These are phyloP conservation scores for Staurois parvus DNA, from an alignment of 2,797 vertebrate species.

Conservation along the genomic window DNA sequence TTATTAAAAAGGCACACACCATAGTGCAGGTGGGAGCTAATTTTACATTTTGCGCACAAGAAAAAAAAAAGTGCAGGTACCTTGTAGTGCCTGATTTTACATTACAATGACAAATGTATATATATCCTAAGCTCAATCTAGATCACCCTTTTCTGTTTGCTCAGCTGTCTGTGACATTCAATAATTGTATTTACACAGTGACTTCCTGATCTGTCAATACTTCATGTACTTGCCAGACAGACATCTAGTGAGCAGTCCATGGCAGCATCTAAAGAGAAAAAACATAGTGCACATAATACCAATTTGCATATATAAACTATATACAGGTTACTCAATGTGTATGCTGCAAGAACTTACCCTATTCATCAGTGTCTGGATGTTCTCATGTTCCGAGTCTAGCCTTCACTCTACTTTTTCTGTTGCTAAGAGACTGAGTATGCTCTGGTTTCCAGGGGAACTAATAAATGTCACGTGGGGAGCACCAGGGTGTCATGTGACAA, in stretches of 20 bases:
- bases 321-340: neutral
- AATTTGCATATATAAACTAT: neutral
- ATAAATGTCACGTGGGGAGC: slow-evolving; percentile 18
- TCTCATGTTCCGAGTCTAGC: neutral
- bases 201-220: slow-evolving; percentile 19
- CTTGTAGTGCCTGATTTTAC: too few relatives aligned
- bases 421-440: slow-evolving; percentile 48
- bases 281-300: neutral
- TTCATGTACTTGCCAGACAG: neutral
- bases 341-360: slow-evolving; percentile 24
- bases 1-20: neutral
- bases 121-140: slow-evolving; percentile 1
- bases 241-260: neutral
- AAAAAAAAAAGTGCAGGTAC: too few relatives aligned
- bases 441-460: slow-evolving; percentile 47
- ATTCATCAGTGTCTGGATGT: neutral
- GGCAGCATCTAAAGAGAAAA: neutral
- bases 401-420: neutral
- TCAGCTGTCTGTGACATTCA: slow-evolving; percentile 42
- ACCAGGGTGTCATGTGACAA: slow-evolving; percentile 6
- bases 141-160: slow-evolving; percentile 6
- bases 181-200: slow-evolving; percentile 14
- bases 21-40: neutral
- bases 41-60: too few relatives aligned
- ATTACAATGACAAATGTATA: neutral